Evolutionary conservation across 2,888 invertebrate species (phyloP), one percentile per base, ranked within the genome.

Genomic region (Ormyrus thymus): DNA sequence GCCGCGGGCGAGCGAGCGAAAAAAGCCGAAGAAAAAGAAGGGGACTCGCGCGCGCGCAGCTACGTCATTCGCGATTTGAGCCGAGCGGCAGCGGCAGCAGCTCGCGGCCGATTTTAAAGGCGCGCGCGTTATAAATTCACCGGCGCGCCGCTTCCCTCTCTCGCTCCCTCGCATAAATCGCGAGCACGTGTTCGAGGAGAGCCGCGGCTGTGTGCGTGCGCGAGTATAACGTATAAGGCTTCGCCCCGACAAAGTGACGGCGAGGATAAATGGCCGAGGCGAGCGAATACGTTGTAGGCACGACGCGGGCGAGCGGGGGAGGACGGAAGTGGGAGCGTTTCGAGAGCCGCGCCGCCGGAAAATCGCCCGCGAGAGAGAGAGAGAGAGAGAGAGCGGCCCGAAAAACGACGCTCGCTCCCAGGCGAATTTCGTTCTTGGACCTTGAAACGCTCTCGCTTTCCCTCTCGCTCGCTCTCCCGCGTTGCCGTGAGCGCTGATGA

Each of bases 191-290:
- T 69, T 65, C 64, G 11, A 55, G n/a, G 7, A 45, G 75, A 7
- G 48, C 59, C 58, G 45, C 46, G 11, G 55, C 51, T 68, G 61
- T 62, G 29, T 29, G 29, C 56, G 69, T 8, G 45, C 59, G 72
- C 45, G 62, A 45, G 71, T 59, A 77, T 78, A 74, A 43, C 80
- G 76, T 81, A 55, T 55, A 75, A 81, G 81, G 81, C 61, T 78
- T 81, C 81, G 29, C 29, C 74, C 76, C 80, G 76, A 66, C 81
- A 71, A 79, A 80, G 81, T 81, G 81, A 82, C 81, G 81, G 70
- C 73, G 77, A 83, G 81, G 83, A 82, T 82, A 83, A 83, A 82
- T 83, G 82, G 76, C 61, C 81, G 72, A 50, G 76, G 66, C 80
- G 78, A 75, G 77, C 73, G 78, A 76, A 82, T 80, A 82, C 78